Percentiles rank a stretch among this genome's conserved stretches.
Conservation (phyloP, 2,888 invertebrate species). For the Rhagonycha fulva region DNA sequence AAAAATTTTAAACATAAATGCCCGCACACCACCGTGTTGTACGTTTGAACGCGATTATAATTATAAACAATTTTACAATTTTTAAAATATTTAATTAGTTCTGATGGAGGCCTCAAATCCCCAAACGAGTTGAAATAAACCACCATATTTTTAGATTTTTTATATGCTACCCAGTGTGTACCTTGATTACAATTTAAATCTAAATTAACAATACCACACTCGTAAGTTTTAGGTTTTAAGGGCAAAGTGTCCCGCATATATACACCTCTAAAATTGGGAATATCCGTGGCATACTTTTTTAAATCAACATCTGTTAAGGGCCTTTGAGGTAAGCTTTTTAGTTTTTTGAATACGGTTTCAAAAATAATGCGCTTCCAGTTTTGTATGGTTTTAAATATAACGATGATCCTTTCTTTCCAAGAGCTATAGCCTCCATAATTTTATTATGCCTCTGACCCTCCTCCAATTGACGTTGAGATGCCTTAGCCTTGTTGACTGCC, state of each 20-base stretch:
- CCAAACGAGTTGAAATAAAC: no score
- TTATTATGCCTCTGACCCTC: conserved; percentile 40
- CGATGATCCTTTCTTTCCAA: conserved; percentile 39
- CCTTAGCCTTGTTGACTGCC: no score
- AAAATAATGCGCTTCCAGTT: conserved; percentile 26
- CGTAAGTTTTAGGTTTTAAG: no score
- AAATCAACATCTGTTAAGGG: conserved; percentile 36
- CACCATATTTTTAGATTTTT: no score
- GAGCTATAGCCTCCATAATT: conserved; percentile 38
- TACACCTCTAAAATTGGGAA: conserved; percentile 36
- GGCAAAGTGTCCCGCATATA: no score
- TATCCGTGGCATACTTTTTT: conserved; percentile 23
- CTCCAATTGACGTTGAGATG: no score
- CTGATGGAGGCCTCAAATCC: background rate
- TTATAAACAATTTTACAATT: background rate
- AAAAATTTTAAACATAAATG: background rate
- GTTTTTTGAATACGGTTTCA: conserved; percentile 25
- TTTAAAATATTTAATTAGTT: background rate
- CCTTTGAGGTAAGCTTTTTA: conserved; percentile 29
- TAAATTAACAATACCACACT: no score
- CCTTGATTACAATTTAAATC: no score
- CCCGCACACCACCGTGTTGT: background rate
- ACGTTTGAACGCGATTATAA: background rate
- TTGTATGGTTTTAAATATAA: conserved; percentile 34
- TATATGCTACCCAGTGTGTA: no score